Base-by-base conservation (phyloP, 2,113 vertebrate genomes). In the Chlamydotis undulata region DNA sequence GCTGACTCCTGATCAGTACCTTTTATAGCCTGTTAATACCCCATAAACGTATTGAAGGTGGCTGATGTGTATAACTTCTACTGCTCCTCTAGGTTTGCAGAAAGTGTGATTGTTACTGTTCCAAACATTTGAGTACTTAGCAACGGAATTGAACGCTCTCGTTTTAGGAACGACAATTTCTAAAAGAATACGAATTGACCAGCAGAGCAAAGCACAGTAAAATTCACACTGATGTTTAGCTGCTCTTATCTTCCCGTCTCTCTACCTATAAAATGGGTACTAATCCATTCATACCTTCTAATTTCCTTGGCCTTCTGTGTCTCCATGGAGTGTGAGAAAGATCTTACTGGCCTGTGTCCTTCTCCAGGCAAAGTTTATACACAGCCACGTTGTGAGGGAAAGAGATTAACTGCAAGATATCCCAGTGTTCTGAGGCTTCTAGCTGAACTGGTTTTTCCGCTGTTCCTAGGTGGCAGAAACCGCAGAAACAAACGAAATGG, bases 261-360 rank as follows among this genome's bases (percentile, higher is more conserved):
- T 97, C 89, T 76, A 90, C 88, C 96, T 90, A 9, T 95, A 88
- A 98, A 97, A 41, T 96, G 95, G 97, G 91, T 97, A 98, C 98
- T 98, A 98, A 98, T 98, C 97, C 96, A 95, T 97, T 96, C 97
- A 97, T 97, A 97, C 95, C 95, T 97, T 96, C 97, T 98, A 98
- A 98, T 98, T 98, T 97, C 97, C 97, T 96, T 96, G 96, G 95
- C 97, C 97, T 96, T 97, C 94, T 93, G 97, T 97, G 97, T 97
- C 97, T 98, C 97, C 97, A 68, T 96, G 94, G 96, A 97, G 91
- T 95, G 96, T 93, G 78, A 97, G 86, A 89, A 97, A 96, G 96
- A 96, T 96, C 97, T 97, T 98, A 97, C 53, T 97, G 98, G 97
- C 98, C 97, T 97, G 94, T 96, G 97, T 97, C 95, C 57, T 94